Evolutionary conservation across 2,888 invertebrate genomes (phyloP).

Genomic region (Chaetogeoica ovagalla): DNA sequence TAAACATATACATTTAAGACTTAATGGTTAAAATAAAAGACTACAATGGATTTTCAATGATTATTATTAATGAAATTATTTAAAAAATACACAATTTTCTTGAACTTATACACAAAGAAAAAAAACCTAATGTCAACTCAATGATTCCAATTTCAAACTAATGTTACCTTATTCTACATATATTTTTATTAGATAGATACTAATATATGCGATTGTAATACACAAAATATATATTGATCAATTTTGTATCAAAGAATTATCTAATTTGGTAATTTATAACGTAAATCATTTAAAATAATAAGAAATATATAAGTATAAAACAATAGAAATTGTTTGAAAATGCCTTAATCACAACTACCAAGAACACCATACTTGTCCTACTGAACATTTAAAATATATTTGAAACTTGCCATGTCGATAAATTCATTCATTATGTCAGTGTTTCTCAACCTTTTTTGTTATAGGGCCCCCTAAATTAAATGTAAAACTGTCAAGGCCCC

Average conservation of each 20-base stretch:
- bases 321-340: slow-evolving; percentile 9
- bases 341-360: slow-evolving; percentile 8
- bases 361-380: slow-evolving; percentile 48
- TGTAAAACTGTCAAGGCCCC: no score
- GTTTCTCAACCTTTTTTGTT: no score
- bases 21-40: slow-evolving; percentile 31
- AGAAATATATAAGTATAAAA: no score
- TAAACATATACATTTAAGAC: slow-evolving; percentile 41
- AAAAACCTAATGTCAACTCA: slow-evolving; percentile 24
- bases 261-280: slow-evolving; percentile 3
- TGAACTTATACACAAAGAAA: slow-evolving; percentile 40
- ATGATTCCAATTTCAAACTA: slow-evolving; percentile 13
- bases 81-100: slow-evolving; percentile 35
- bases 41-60: slow-evolving; percentile 25
- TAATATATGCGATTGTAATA: slow-evolving; percentile 28
- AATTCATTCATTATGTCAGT: no score
- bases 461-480: no score
- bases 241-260: slow-evolving; percentile 9
- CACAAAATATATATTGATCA: slow-evolving; percentile 21
- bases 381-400: slow-evolving; percentile 5
- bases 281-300: background rate
- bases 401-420: no score
- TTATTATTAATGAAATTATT: slow-evolving; percentile 30
- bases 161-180: slow-evolving; percentile 34
- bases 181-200: slow-evolving; percentile 11